These are phyloP conservation scores for Phrynocephalus vlangalii DNA, from an alignment of 2,797 vertebrate species.

Conservation along the genomic window DNA sequence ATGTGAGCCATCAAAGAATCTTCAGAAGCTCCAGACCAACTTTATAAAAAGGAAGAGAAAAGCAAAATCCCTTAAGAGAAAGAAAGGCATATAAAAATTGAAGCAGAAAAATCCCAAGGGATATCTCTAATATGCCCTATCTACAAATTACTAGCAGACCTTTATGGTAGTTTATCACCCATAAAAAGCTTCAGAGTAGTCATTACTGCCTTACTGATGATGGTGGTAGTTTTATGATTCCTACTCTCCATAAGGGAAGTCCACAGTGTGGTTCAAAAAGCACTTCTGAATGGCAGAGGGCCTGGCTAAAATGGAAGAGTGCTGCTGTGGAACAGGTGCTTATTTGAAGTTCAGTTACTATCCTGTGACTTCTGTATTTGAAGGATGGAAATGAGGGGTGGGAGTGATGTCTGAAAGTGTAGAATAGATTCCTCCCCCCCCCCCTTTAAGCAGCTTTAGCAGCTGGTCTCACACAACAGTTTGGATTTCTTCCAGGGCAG, in stretches of 20 bases:
- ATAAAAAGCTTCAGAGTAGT: constrained; percentile 72
- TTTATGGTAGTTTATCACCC: constrained; percentile 68
- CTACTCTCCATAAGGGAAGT: constrained; percentile 56
- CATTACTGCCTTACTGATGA: constrained; percentile 66
- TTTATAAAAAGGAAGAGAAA: constrained; percentile 33
- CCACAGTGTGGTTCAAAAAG: constrained; percentile 51
- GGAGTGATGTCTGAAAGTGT: background rate
- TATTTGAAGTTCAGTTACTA: background rate
- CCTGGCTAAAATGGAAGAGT: background rate
- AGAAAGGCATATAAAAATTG: constrained; percentile 61
- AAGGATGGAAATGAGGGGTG: background rate
- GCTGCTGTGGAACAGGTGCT: background rate
- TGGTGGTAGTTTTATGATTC: constrained; percentile 62
- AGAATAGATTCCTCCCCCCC: background rate
- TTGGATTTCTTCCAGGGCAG: background rate
- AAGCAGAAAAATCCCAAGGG: constrained; percentile 68
- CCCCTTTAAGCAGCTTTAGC: background rate
- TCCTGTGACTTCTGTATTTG: fast-evolving
- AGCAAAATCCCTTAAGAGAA: constrained; percentile 56
- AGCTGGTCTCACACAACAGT: background rate
- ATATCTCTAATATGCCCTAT: constrained; percentile 65
- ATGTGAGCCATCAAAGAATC: constrained; percentile 53
- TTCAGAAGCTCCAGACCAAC: constrained; percentile 45
- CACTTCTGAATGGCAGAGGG: background rate
- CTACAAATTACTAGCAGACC: constrained; percentile 73